These are phyloP conservation scores for Coendou prehensilis DNA, from an alignment of 2,797 vertebrate species.

Conservation along the genomic window DNA sequence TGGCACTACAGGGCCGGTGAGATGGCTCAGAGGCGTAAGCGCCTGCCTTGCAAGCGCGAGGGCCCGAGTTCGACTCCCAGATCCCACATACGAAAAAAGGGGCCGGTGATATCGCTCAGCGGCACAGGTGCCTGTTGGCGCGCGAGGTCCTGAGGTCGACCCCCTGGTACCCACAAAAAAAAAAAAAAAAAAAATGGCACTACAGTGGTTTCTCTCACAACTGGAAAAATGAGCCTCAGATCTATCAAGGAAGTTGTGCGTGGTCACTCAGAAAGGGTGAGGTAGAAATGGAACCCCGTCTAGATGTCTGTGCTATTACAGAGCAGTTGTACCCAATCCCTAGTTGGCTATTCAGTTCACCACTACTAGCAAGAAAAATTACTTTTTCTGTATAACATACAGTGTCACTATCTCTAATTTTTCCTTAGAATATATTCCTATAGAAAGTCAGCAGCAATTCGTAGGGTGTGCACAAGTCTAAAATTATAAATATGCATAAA, in stretches of 20 bases:
- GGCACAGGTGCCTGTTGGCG: too few species aligned
- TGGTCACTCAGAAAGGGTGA: not conserved
- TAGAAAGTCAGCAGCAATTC: not conserved
- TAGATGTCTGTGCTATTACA: not conserved
- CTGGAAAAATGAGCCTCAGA: not conserved
- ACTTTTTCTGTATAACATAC: not conserved
- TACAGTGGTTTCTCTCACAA: not conserved
- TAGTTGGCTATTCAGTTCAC: not conserved
- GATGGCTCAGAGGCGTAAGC: too few species aligned
- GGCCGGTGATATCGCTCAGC: too few species aligned
- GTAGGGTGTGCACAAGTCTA: not conserved
- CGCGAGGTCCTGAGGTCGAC: too few species aligned
- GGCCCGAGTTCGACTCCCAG: too few species aligned
- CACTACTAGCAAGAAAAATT: not conserved
- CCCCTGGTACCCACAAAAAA: too few species aligned
- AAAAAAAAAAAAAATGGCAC: too few species aligned
- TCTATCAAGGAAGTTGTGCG: not conserved
- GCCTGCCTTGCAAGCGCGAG: too few species aligned
- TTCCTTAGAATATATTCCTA: not conserved
- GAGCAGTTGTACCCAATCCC: not conserved
- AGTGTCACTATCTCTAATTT: not conserved
- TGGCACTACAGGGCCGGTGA: not conserved
- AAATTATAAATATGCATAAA: not conserved
- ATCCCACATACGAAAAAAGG: too few species aligned
- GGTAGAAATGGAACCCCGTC: not conserved